phyloP scores from a whole-genome alignment of 2,888 invertebrate species.

The Amiota communis region DNA sequence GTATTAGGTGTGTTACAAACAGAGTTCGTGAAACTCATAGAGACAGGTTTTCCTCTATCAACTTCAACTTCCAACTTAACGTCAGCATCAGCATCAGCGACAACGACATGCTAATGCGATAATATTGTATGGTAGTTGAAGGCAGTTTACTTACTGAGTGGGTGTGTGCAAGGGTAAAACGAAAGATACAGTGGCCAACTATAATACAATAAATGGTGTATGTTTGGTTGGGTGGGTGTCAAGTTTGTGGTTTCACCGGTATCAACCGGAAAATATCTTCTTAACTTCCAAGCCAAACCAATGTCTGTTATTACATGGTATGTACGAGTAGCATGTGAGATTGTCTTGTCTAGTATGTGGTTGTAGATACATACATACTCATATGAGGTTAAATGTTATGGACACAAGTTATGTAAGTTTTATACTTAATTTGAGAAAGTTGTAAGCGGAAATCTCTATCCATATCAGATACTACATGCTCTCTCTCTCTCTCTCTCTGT shows the following conservation, averaged over 20 bases:
- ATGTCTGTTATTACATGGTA: background rate
- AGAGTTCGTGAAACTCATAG: constrained; percentile 2
- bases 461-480: background rate
- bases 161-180: background rate
- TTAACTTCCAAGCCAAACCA: background rate
- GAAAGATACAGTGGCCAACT: background rate
- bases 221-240: constrained; percentile 8
- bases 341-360: background rate
- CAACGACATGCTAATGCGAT: constrained; percentile 26
- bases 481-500: background rate
- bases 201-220: no score
- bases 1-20: constrained; percentile 32
- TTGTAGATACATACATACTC: no score
- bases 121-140: constrained; percentile 15
- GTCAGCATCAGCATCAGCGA: background rate
- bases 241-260: constrained; percentile 3
- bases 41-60: constrained; percentile 51
- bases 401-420: constrained; percentile 2
- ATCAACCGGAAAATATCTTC: constrained; percentile 12
- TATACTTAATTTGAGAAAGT: no score
- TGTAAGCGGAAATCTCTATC: no score
- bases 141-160: background rate
- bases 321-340: background rate
- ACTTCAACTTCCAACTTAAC: background rate
- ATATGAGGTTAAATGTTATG: constrained; percentile 7